These are phyloP conservation scores for Dicrurus megarhynchus DNA, from an alignment of 2,113 vertebrate genomes.

Conservation along the genomic window DNA sequence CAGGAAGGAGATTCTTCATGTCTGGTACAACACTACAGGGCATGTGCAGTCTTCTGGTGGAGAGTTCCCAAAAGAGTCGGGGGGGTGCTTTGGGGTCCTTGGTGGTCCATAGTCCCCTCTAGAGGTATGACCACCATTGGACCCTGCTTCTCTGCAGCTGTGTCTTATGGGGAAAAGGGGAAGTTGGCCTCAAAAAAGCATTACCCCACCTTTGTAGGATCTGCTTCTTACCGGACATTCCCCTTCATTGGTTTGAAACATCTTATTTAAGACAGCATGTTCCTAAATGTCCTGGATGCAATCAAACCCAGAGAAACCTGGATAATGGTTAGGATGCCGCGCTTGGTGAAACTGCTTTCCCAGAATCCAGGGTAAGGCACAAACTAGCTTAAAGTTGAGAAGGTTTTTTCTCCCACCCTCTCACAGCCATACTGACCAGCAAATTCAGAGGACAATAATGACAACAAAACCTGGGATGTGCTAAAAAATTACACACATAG, in stretches of 20 bases:
- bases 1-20: not conserved
- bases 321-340: not conserved
- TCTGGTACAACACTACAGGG: fast-evolving
- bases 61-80: not conserved
- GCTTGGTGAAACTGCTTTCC: not conserved
- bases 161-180: not conserved
- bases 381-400: not conserved
- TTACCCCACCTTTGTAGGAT: not conserved
- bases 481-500: not conserved
- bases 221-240: not conserved
- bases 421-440: not conserved
- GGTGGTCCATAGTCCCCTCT: not conserved
- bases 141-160: not conserved
- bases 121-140: not conserved
- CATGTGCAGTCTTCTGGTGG: too few relatives aligned
- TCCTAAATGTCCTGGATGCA: not conserved
- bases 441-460: not conserved
- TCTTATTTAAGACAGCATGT: not conserved
- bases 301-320: not conserved
- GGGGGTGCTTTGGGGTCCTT: not conserved
- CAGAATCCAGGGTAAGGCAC: not conserved
- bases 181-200: not conserved
- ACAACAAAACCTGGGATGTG: not conserved
- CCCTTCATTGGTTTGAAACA: not conserved
- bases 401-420: not conserved